These are phyloP conservation scores for Montipora capricornis DNA, from an alignment of 64 coral and sea anemone species.

Conservation along the genomic window DNA sequence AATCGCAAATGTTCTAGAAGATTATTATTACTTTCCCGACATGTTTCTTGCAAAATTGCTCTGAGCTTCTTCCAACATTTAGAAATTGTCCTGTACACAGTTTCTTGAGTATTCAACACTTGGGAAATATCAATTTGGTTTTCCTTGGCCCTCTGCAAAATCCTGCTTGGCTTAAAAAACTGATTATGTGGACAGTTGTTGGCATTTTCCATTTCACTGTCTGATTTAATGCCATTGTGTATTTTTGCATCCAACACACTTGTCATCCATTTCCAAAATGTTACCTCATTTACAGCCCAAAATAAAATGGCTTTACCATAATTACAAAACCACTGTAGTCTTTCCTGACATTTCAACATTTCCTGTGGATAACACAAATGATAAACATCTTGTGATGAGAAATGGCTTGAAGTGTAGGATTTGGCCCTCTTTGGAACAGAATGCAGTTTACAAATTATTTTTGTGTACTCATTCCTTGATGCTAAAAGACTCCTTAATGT, in stretches of 20 bases:
- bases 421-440: slow-evolving; percentile 8
- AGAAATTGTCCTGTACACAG: slow-evolving; percentile 66
- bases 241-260: slow-evolving; percentile 78
- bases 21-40: slow-evolving; percentile 8
- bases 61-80: slow-evolving; percentile 76
- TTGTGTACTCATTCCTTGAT: slow-evolving; percentile 51
- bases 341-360: slow-evolving; percentile 61
- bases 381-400: slow-evolving; percentile 83
- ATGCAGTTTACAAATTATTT: slow-evolving; percentile 73
- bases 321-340: slow-evolving; percentile 57
- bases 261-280: slow-evolving; percentile 98
- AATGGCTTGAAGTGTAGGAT: slow-evolving; percentile 33
- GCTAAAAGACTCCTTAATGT: slow-evolving; percentile 47
- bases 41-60: slow-evolving; percentile 34
- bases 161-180: slow-evolving; percentile 52
- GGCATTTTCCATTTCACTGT: neutral
- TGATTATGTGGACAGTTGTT: neutral
- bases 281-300: slow-evolving; percentile 56
- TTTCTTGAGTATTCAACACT: slow-evolving; percentile 70
- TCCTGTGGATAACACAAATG: slow-evolving; percentile 72
- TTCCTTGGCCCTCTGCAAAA: slow-evolving; percentile 76
- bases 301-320: slow-evolving; percentile 74
- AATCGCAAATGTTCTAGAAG: slow-evolving; percentile 20
- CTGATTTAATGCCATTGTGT: slow-evolving; percentile 5
- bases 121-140: slow-evolving; percentile 75